Percentiles rank a stretch among this genome's conserved stretches.
These are phyloP conservation scores for Zophobas morio DNA, from an alignment of 1,140 invertebrate species.

Conservation along the genomic window DNA sequence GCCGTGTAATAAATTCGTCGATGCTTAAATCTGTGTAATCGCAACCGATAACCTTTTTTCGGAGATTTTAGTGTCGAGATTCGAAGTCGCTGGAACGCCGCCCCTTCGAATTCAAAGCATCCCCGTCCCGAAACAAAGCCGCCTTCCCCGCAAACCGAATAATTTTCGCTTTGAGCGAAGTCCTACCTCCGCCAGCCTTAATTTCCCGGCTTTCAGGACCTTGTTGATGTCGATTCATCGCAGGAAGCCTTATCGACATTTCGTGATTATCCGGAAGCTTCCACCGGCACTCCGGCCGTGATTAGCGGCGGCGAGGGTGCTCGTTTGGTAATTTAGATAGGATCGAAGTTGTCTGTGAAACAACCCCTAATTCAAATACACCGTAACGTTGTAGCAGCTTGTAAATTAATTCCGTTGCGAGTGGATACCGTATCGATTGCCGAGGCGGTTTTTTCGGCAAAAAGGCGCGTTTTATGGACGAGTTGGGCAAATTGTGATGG, in stretches of 20 bases:
- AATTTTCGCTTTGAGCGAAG: too few relatives aligned
- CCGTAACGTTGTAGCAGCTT: conserved; percentile 1
- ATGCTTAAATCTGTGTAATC: too few relatives aligned
- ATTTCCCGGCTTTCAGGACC: too few relatives aligned
- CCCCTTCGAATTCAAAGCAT: too few relatives aligned
- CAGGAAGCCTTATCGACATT: conserved; percentile 45
- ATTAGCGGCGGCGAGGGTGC: conserved; percentile 53
- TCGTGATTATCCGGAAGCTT: conserved; percentile 52
- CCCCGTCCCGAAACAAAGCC: too few relatives aligned
- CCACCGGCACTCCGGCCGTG: conserved; percentile 46
- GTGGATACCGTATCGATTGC: too few relatives aligned
- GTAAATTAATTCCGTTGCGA: conserved; percentile 14
- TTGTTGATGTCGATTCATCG: conserved; percentile 27
- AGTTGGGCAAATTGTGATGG: conserved; percentile 36
- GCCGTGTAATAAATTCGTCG: too few relatives aligned
- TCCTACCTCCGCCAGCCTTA: too few relatives aligned
- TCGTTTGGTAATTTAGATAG: conserved; percentile 16
- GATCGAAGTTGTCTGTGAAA: conserved; percentile 14
- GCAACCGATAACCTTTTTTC: too few relatives aligned
- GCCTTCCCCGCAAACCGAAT: too few relatives aligned
- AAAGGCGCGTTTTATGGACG: conserved; percentile 34
- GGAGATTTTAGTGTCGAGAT: too few relatives aligned
- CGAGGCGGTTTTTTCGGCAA: neutral
- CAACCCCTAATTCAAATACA: neutral
- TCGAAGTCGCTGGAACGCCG: too few relatives aligned